These are phyloP conservation scores for Galagoides demidoff DNA, from an alignment of 2,797 vertebrate genomes.

Conservation along the genomic window DNA sequence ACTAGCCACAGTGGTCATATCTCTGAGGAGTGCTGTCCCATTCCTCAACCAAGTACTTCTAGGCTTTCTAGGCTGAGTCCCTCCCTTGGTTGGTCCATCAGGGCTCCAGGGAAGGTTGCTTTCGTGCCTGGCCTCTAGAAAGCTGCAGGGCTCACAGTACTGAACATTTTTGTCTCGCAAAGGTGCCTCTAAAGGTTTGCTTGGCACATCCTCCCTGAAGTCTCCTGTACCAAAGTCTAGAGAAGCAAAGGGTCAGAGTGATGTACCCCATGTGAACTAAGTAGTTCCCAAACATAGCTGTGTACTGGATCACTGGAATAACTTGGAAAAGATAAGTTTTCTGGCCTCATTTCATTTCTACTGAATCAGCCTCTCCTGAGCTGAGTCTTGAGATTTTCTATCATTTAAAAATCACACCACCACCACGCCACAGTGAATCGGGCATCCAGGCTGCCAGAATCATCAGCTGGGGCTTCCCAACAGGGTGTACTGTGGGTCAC, in stretches of 20 bases:
- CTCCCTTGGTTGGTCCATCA: not conserved
- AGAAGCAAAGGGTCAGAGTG: not conserved
- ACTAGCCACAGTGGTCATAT: not conserved
- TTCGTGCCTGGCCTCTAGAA: not conserved
- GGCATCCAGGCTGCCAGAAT: not conserved
- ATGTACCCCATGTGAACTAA: not conserved
- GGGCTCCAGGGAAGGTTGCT: not conserved
- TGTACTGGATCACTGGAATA: not conserved
- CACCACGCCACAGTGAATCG: not conserved
- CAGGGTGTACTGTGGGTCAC: not conserved
- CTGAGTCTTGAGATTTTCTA: not conserved
- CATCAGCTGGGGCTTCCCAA: not conserved
- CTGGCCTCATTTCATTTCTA: not conserved
- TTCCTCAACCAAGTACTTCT: not conserved
- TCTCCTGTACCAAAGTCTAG: not conserved
- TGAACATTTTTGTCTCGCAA: too few relatives aligned
- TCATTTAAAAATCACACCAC: not conserved
- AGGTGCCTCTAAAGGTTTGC: not conserved
- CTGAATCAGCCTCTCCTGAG: not conserved
- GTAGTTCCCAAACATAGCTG: not conserved
- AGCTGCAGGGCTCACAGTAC: not conserved
- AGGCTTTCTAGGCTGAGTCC: not conserved
- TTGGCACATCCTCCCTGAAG: not conserved
- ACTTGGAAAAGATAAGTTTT: not conserved
- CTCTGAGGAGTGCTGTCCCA: not conserved